A percentile compares a stretch with the other conserved stretches of the same genome.
Conservation (phyloP, 2,113 vertebrate genomes). For the Stictonetta naevosa region DNA sequence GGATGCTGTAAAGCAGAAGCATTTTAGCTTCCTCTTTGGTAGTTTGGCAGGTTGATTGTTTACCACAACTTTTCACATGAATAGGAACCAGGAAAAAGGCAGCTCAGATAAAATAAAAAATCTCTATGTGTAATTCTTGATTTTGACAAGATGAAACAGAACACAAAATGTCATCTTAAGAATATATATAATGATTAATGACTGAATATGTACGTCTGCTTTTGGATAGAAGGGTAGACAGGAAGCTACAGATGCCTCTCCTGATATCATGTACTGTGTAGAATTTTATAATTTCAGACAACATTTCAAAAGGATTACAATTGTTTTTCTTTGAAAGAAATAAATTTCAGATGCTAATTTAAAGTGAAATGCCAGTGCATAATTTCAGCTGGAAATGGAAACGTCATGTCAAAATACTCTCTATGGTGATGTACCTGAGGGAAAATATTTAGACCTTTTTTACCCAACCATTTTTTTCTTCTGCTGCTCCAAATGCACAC, state of each 20-base stretch:
- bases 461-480: background rate
- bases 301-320: background rate
- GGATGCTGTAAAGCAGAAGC: background rate
- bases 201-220: background rate
- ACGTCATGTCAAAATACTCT: background rate
- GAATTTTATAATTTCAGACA: background rate
- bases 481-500: background rate
- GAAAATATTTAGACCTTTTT: background rate
- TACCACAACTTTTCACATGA: background rate
- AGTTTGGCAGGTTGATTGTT: background rate
- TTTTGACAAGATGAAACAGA: background rate
- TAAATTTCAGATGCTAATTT: background rate
- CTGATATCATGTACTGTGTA: background rate
- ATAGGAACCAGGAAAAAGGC: background rate
- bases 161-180: background rate
- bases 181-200: background rate
- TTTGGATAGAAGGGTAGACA: background rate
- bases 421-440: background rate
- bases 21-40: background rate
- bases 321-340: background rate
- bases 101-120: background rate
- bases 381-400: background rate
- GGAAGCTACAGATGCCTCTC: background rate
- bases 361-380: background rate
- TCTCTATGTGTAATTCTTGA: background rate